Evolutionary conservation across 2,113 vertebrate genomes (phyloP), one percentile per base, ranked within the genome.

Genomic region (Sinosuthora webbiana): DNA sequence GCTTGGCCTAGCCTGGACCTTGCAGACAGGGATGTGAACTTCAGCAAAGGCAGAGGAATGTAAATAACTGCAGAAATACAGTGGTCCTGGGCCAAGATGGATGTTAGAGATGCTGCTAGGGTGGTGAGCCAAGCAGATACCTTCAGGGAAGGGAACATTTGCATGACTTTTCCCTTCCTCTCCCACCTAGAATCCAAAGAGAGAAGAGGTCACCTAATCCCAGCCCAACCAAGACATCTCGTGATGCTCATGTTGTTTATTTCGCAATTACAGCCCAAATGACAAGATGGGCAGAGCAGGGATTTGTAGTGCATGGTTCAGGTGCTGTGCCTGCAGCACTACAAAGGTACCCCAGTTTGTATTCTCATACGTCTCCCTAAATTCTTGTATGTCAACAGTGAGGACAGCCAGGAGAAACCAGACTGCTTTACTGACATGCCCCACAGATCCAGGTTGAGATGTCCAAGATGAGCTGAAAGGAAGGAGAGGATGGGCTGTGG

Each of bases 61-160:
- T 93, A 94, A 96, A 94, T 92, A 95, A 75, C 79, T 90, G 83
- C 57, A 93, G 79, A 92, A 90, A 86, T 49, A 24, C 55, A 65
- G 65, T 62, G 71, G 82, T 95, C 30, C 0, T 7, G 13, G 68
- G 83, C 79, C 84, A 76, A 55, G 15, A 31, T 90, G 70, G 70
- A 75, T 64, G 67, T 73, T 44, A 76, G 65, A 0, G 1, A 62
- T 70, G 75, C 63, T 80, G 45, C 65, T 1, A 4, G 59, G 31
- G 50, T 90, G 50, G 39, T 41, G 45, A 76, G 71, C 67, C 86
- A 74, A 79, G 68, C 50, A 77, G 70, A 79, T 57, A 49, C 42
- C 59, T 95, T 80, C 50, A 63, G 45, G 37, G 28, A 77, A 86
- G 42, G 50, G 63, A 60, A 33, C 27, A 20, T 80, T 76, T 60